Conservation (phyloP, 2,113 vertebrate genomes). For the Cyphomyrus plagiostoma region DNA sequence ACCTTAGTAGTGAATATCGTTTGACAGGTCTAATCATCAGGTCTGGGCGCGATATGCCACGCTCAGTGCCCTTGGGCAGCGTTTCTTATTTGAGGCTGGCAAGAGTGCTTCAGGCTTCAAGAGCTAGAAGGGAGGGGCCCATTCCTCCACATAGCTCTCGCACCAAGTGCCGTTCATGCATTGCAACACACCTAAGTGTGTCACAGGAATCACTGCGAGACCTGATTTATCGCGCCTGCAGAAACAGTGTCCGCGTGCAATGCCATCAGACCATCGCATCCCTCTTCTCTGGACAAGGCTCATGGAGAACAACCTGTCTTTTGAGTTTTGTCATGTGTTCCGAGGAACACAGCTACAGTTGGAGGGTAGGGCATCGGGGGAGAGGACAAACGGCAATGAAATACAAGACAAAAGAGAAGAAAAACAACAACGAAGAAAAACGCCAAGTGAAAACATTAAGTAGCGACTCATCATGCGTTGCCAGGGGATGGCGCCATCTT, state of each 20-base stretch:
- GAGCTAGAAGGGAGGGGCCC: neutral
- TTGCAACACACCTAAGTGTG: neutral
- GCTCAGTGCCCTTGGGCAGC: neutral
- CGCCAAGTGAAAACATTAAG: neutral
- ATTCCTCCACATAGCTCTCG: neutral
- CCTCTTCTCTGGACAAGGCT: neutral
- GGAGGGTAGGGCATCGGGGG: neutral
- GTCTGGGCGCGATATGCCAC: neutral
- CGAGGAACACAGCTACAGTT: neutral
- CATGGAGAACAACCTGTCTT: neutral
- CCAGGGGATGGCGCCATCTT: neutral
- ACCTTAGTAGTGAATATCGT: neutral
- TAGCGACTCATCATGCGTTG: neutral
- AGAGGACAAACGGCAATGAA: neutral
- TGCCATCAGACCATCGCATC: neutral
- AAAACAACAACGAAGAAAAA: neutral
- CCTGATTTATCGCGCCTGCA: neutral
- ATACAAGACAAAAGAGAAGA: neutral
- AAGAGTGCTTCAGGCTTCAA: neutral
- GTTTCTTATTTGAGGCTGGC: neutral
- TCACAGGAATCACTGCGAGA: too few relatives aligned
- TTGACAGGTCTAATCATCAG: neutral
- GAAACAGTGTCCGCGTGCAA: neutral
- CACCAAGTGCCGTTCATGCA: neutral
- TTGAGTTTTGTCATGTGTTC: neutral